Evolutionary conservation across 2,888 invertebrate species (phyloP), one percentile per base, ranked within the genome.

Genomic region (Leucoma salicis): DNA sequence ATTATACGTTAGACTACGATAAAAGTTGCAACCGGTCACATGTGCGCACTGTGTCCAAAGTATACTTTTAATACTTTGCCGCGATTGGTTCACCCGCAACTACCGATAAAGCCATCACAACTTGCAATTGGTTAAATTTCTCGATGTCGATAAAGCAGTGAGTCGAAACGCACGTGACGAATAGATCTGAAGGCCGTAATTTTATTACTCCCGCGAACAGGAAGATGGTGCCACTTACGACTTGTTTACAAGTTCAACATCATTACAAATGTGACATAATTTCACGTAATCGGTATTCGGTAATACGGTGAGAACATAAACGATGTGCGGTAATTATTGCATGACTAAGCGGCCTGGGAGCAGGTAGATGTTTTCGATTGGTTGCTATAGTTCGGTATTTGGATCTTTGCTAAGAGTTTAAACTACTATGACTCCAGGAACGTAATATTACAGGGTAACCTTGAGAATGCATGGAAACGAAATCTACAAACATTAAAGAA

Each of bases 261-360:
- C n/a, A n/a, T 56, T 61, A 63, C 62, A 45, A 53, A 38, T 70
- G 61, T 82, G 82, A 83, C 79, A 82, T 82, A 82, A 83, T 78
- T 76, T 57, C 58, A 65, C 70, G 66, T 81, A 78, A 82, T 67
- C 46, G 11, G 28, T n/a, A 18, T n/a, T n/a, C n/a, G 55, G 49
- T 13, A 27, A 27, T 11, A 10, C 27, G 27, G 35, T 41, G 54
- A 42, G 25, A 50, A 43, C 41, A 41, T 6, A 50, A 33, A 46
- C 35, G 42, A 46, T n/a, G 27, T 51, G 46, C 44, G 56, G 53
- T 52, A 58, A 61, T 47, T 63, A 64, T 53, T 5, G 11, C 8
- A 42, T 49, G 57, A 49, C 40, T 46, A 56, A 53, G 46, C 39
- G 33, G 33, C 27, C 24, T 25, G n/a, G n/a, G n/a, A n/a, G n/a